Base-by-base conservation (phyloP, 2,113 vertebrate genomes). In the Perca fluviatilis region DNA sequence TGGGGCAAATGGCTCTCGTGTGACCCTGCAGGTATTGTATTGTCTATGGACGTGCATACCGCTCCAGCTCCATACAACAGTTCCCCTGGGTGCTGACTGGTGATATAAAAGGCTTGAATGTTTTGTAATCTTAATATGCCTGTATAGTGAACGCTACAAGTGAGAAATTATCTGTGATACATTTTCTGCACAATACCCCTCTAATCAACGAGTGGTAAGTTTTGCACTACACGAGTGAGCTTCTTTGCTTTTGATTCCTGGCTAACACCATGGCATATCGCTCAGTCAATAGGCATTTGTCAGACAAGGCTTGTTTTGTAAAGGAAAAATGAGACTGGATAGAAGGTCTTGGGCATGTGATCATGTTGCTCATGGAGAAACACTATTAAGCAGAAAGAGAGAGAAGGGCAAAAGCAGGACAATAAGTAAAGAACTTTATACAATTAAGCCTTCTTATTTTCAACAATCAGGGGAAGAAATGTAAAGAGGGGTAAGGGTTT, bases 81-180 rank as follows among this genome's bases (percentile, higher is more conserved):
- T 21, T 72, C 72, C 76, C 27, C 53, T 54, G 49, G 70, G 63
- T 25, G 19, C 46, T 43, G n/a, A 25, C 2, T 40, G 40, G 56
- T 40, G 61, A 63, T 58, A 53, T 70, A 33, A 86, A 78, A 84
- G 73, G 25, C 43, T n/a, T 50, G 66, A 46, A 54, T 76, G 80
- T 86, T 86, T 75, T 80, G 50, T 64, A 21, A 49, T 74, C 9
- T 86, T 85, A 18, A 89, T 86, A 79, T 76, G 30, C 78, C 74
- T 74, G 62, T 90, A 77, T 84, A 30, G 75, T 77, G 76, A 70
- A 66, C 70, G 73, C 75, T 81, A 82, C 9, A 19, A 65, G 69
- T n/a, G 40, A 88, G 79, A 92, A 78, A 90, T 85, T 51, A 80
- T 86, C 86, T 18, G 50, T 51, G 54, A 71, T 86, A 65, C 77